Evolutionary conservation across 1,140 invertebrate genomes (phyloP), one percentile per base, ranked within the genome.

Genomic region (Battus philenor): DNA sequence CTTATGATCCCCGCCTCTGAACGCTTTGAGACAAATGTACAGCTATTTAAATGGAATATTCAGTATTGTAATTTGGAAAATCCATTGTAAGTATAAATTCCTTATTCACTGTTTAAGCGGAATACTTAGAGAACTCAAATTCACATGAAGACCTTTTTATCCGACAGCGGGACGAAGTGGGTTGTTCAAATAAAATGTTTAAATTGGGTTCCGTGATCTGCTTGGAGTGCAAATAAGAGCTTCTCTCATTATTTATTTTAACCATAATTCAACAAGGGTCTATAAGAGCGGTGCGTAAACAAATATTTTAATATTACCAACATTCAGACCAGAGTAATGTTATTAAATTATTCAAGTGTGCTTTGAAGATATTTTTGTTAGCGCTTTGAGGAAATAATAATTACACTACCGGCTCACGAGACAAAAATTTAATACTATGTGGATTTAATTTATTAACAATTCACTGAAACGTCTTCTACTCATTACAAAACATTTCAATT

Each of bases 21-120:
- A 77, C 66, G 71, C 72, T 78, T 77, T 70, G 64, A 75, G 68
- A 73, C 65, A 75, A 81, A 77, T 81, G 68, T 75, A 66, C 58
- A 59, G 72, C 71, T 71, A 72, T 76, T 78, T 78, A 68, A 69
- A 81, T 78, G 50, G 77, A 81, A 78, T 81, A 78, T 81, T 81
- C 68, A 78, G 68, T 67, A 71, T 65, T 68, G 69, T 76, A 72
- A 65, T 66, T 77, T 71, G 64, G 65, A 68, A 60, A 58, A 71
- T 76, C 65, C 68, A 78, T 74, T 74, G 64, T 77, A 68, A 48
- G 53, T 51, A 50, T 53, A 68, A 70, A 71, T 77, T 64, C 74
- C 59, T 68, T 77, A 75, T 80, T 80, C 73, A 77, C 59, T 78
- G 64, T 75, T 72, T 68, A 73, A 70, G 67, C 54, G 50, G 63